Evolutionary conservation across 2,888 invertebrate genomes (phyloP), one percentile per base, ranked within the genome.

Genomic region (Agrochola macilenta): DNA sequence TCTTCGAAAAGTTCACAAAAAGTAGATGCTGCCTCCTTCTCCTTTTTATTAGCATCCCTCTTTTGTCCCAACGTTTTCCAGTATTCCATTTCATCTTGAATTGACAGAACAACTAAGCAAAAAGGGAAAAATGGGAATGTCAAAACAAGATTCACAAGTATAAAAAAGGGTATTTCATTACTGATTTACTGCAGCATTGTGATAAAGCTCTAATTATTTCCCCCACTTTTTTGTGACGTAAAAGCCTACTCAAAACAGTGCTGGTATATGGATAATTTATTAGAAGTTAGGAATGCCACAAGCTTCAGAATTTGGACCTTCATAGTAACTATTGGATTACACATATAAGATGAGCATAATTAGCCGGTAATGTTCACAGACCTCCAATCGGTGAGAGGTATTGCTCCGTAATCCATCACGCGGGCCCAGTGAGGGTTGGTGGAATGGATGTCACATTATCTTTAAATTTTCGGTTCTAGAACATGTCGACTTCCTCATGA

Each of bases 1-100:
- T 97, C 97, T 92, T 97, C 95, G 87, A 98, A 96, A 60, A 97
- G 93, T 76, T 97, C 97, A 88, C 95, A 95, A 94, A 98, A 98
- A 52, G 97, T 94, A 72, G 96, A 93, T 23, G 97, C 97, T 83
- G 97, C 96, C 82, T 97, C 97, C 88, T 95, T 97, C 69, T 97
- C 97, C 58, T 97, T 97, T 86, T 96, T 97, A 75, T 78, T 93
- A 12, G 94, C 94, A 89, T 97, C 97, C 74, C 93, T 95, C 69
- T 96, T 96, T 70, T 97, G 95, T n/a, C 95, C 93, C 57, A 97
- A 88, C 30, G 97, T 97, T 83, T 96, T 97, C 98, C 98, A 98
- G 92, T 97, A 98, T 87, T 97, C 97, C 65, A 98, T 94, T 95
- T 98, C 98, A 95, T 98, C 98, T 83, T 97, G 97, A 65, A 98